Evolutionary conservation across 1,140 invertebrate species (phyloP), one percentile per base, ranked within the genome.

Genomic region (Drosophila neocordata): DNA sequence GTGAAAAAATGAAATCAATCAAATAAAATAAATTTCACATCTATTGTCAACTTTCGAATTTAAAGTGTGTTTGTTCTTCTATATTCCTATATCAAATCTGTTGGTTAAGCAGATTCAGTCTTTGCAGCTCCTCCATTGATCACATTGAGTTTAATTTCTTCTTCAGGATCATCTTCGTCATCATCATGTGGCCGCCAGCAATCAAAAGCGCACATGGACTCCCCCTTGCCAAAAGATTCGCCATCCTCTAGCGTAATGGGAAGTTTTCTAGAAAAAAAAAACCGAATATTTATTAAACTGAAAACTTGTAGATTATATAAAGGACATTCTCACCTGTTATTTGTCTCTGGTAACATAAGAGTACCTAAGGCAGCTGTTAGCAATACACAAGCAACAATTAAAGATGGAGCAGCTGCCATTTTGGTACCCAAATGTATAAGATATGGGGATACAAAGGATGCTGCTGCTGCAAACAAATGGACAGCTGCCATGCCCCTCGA

Each of bases 161-260:
- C 73, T 9, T 15, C 55, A 6, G 78, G 55, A 48, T 87, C 44
- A 13, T 89, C 79, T 34, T 65, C 56, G 24, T 77, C 67, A 13
- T 79, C 73, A 18, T 81, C 73, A n/a, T 75, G 41, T 4, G 53
- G 55, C 2, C 76, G 81, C 55, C 90, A 91, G 59, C 92, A 93
- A 31, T 92, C 90, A 77, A 94, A 94, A 22, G 93, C 92, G 8
- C 71, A 53, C 65, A 87, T 65, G 1, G 78, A 56, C 11, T 85
- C 82, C 4, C 52, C 82, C 65, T 73, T 75, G 31, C 82, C 82
- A 57, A 85, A 85, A 9, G 65, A 59, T 24, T 85, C 82, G n/a
- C 82, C 82, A 55, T 85, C 82, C 41, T 77, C 82, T 60, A 85
- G 61, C 0, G 82, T 82, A 12, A 85, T 85, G 56, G 82, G 82